Percentiles rank a stretch among this genome's conserved stretches.
Evolutionary conservation across 2,113 vertebrate genomes (phyloP).

Genomic region (Cyphomyrus discorhynchus): DNA sequence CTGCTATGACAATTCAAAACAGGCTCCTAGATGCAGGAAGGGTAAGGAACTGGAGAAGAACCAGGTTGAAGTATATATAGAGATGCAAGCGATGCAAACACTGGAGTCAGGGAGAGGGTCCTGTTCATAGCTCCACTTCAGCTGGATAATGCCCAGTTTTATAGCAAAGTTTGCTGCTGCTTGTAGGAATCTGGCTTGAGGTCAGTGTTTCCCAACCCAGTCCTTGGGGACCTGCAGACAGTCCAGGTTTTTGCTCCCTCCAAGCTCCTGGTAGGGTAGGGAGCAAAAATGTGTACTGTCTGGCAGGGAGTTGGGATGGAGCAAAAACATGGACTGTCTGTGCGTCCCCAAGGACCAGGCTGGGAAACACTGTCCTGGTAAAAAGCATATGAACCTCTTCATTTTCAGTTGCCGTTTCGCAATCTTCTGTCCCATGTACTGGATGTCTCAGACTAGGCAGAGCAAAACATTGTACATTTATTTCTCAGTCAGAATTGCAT

Average conservation of each 20-base stretch:
- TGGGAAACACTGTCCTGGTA: neutral
- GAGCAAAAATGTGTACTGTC: neutral
- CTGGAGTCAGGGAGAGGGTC: neutral
- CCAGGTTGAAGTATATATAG: no score
- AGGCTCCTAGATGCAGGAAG: no score
- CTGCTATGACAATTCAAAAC: no score
- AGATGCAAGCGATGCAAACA: neutral
- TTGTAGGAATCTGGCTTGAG: neutral
- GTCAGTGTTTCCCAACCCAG: neutral
- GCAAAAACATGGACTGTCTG: neutral
- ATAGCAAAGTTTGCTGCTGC: neutral
- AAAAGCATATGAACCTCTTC: neutral
- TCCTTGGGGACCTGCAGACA: neutral
- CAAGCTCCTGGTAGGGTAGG: neutral
- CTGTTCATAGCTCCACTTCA: neutral
- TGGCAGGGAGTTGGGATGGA: neutral
- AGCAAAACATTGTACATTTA: neutral
- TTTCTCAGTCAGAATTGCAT: neutral
- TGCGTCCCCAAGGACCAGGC: neutral
- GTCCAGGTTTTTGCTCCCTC: neutral
- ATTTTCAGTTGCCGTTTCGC: neutral
- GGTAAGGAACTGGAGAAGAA: no score
- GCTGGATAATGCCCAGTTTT: neutral
- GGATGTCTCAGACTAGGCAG: neutral
- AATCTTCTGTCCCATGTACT: neutral